phyloP scores from a whole-genome alignment of 1,140 invertebrate species.

The Parapsyche elsis region DNA sequence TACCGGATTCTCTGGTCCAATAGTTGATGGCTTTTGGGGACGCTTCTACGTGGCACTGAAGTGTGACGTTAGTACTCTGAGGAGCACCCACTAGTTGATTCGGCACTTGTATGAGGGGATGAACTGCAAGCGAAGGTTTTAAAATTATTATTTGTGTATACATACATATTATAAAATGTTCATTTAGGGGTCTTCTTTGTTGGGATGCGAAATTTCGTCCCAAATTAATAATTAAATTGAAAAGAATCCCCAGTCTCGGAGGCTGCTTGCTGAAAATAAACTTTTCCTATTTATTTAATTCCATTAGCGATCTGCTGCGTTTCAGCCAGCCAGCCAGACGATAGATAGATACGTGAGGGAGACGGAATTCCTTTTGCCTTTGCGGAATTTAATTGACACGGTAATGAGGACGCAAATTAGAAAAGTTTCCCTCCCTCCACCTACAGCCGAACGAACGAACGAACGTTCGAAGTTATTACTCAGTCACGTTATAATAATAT shows the following conservation, averaged over 20 bases:
- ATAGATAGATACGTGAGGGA: conserved; percentile 39
- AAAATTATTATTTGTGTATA: conserved; percentile 1
- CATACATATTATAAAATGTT: neutral
- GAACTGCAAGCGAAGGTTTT: conserved; percentile 72
- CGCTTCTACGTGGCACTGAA: conserved; percentile 88
- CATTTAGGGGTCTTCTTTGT: neutral
- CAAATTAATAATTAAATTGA: conserved; percentile 49
- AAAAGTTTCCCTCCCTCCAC: conserved; percentile 47
- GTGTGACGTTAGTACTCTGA: conserved; percentile 80
- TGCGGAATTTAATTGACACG: conserved; percentile 56
- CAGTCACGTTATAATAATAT: conserved; percentile 44
- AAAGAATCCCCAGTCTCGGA: conserved; percentile 36
- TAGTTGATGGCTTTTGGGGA: conserved; percentile 89
- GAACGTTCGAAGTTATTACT: neutral
- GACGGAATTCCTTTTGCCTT: conserved; percentile 42
- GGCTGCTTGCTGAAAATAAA: conserved; percentile 46
- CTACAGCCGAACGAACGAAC: neutral
- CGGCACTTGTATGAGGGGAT: conserved; percentile 84
- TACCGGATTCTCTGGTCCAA: conserved; percentile 87
- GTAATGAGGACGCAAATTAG: conserved; percentile 56
- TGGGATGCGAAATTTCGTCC: neutral
- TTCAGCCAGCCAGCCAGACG: conserved; percentile 34
- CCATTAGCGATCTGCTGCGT: conserved; percentile 47
- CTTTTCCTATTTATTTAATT: conserved; percentile 57
- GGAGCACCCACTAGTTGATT: conserved; percentile 87